Conservation (phyloP, 2,797 vertebrate species). For the Gymnothorax reevesii region DNA sequence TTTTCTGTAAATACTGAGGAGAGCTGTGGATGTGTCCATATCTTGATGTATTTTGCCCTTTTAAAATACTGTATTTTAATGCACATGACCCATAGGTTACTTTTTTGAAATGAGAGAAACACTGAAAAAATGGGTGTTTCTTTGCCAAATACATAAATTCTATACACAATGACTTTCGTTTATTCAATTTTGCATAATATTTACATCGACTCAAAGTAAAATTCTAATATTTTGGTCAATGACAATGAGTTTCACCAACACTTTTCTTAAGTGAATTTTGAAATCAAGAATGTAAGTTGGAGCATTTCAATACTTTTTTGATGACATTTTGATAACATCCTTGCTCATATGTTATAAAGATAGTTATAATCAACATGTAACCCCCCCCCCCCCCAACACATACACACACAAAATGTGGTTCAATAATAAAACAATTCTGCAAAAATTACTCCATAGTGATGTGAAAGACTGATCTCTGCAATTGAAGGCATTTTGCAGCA, state of each 20-base stretch:
- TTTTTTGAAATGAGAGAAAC: not conserved
- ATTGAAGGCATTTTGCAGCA: too few species aligned
- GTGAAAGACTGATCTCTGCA: too few species aligned
- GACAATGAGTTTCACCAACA: not conserved
- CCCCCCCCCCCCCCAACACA: too few species aligned
- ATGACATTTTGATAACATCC: not conserved
- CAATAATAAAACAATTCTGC: too few species aligned
- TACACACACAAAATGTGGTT: too few species aligned
- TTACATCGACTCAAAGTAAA: not conserved
- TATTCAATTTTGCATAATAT: not conserved
- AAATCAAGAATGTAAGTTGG: not conserved
- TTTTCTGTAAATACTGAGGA: not conserved
- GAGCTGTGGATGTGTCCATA: conserved; percentile 4
- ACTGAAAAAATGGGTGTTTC: conserved; percentile 6
- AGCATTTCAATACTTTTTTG: not conserved
- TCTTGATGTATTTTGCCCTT: not conserved
- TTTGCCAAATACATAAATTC: conserved; percentile 2
- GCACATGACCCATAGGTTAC: not conserved
- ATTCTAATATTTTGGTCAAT: not conserved
- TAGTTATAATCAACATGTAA: not conserved
- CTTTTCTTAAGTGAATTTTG: not conserved
- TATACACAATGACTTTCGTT: not conserved
- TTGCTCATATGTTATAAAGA: not conserved
- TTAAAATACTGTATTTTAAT: conserved; percentile 8
- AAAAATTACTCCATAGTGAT: too few species aligned